Conservation (phyloP, 2,888 invertebrate species). For the Hyalella azteca region DNA sequence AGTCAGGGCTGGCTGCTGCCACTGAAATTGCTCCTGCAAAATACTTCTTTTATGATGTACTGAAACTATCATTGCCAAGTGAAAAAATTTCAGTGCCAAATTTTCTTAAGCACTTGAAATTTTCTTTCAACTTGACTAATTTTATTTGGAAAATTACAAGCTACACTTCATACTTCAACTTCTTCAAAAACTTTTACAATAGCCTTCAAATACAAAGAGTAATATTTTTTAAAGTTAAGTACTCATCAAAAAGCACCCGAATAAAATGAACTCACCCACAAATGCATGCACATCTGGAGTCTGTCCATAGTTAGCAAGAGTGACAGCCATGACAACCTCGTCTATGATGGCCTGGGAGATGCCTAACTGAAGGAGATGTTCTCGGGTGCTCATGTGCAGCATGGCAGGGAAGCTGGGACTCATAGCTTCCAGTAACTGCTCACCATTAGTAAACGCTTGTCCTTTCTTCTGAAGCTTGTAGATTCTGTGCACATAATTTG, state of each 20-base stretch:
- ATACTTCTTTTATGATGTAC: neutral
- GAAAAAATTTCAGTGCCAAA: too few relatives aligned
- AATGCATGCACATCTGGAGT: conserved; percentile 67
- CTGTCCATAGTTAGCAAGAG: conserved; percentile 71
- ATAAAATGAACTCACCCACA: conserved; percentile 65
- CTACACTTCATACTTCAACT: too few relatives aligned
- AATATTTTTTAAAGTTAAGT: too few relatives aligned
- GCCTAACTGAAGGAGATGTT: conserved; percentile 64
- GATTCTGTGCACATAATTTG: conserved; percentile 65
- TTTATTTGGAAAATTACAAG: too few relatives aligned
- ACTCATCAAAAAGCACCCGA: too few relatives aligned
- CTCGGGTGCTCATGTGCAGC: conserved; percentile 63
- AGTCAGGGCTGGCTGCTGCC: conserved; percentile 67
- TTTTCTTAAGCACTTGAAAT: too few relatives aligned
- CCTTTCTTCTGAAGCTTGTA: conserved; percentile 68
- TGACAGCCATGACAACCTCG: conserved; percentile 68
- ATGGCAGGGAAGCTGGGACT: conserved; percentile 65
- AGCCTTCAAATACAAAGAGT: too few relatives aligned
- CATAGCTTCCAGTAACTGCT: conserved; percentile 67
- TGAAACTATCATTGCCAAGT: too few relatives aligned
- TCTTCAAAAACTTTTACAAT: too few relatives aligned
- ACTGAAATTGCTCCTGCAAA: conserved; percentile 66
- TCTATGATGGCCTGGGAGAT: conserved; percentile 66
- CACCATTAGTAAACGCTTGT: conserved; percentile 66
- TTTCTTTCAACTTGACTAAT: too few relatives aligned